Evolutionary conservation across 2,113 vertebrate genomes (phyloP), one percentile per base, ranked within the genome.

Genomic region (Coptodon rendalli): DNA sequence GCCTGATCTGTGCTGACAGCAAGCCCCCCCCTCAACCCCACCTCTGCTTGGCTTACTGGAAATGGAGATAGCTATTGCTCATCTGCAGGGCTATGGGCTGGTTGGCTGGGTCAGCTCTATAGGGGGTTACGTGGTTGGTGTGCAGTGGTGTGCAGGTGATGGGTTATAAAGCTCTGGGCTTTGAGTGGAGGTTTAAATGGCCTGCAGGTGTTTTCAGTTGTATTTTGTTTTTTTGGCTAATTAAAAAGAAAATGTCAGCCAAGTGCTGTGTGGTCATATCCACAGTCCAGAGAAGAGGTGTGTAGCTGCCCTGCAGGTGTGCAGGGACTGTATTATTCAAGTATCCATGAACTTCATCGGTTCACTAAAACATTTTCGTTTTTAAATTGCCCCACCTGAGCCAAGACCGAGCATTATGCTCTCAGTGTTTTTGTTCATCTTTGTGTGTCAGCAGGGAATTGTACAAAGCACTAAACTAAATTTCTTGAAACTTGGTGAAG

Each of bases 1-100:
- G 63, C 34, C 71, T 79, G 89, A 92, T 94, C 90, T 87, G 90
- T 7, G 9, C 87, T 91, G 92, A 89, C 93, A 94, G 82, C 86
- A 80, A 31, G 86, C 50, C 40, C 82, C 85, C 31, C 82, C 78
- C 8, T 4, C 54, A 48, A 2, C 36, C 80, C 68, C 43, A 45
- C 27, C 83, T 80, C 87, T 57, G 63, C 52, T 36, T 5, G 11
- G 71, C 38, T 40, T n/a, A 38, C 73, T 89, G 88, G 63, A 88
- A 85, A 63, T 9, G 36, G 3, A 66, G 13, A 54, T 63, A 40
- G 66, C 54, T 1, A 29, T 34, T n/a, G 19, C 50, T 82, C 34
- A 61, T 53, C 63, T 79, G 63, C 29, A 13, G 66, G 34, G 3
- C 34, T 22, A 48, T 9, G 52, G 38, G 40, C 6, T 76, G 80